phyloP scores from a whole-genome alignment of 2,113 vertebrate genomes.

The Otocyon megalotis region DNA sequence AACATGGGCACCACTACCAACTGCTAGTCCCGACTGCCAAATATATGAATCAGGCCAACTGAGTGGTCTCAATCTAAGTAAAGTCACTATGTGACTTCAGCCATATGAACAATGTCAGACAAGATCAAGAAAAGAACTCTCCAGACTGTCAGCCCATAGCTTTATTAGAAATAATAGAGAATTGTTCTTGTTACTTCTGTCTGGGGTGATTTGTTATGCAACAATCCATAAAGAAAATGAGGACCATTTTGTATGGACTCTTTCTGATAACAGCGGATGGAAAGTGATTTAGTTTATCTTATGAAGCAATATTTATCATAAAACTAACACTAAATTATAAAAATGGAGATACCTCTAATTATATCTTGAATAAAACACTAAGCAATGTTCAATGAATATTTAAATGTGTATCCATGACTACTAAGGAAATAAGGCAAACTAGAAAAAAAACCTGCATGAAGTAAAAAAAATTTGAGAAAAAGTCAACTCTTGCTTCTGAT shows the following conservation, averaged over 20 bases:
- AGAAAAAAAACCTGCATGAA: neutral
- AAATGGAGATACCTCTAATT: neutral
- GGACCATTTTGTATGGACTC: neutral
- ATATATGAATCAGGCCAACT: neutral
- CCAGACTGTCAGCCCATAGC: neutral
- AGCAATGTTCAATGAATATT: neutral
- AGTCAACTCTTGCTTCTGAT: neutral
- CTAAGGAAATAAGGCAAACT: neutral
- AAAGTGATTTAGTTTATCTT: neutral
- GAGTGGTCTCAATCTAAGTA: neutral
- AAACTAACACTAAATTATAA: neutral
- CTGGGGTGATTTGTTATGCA: neutral
- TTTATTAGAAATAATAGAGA: neutral
- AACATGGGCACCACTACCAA: neutral
- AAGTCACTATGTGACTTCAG: neutral
- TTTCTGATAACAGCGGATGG: neutral
- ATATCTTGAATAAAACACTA: neutral
- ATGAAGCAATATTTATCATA: neutral
- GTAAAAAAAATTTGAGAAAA: neutral
- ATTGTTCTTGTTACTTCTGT: neutral
- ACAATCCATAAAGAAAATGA: neutral
- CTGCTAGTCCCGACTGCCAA: neutral
- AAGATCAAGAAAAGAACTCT: neutral
- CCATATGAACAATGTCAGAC: neutral
- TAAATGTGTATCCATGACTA: neutral